These are phyloP conservation scores for Chinchilla lanigera DNA, from an alignment of 2,113 vertebrate genomes.

Conservation along the genomic window DNA sequence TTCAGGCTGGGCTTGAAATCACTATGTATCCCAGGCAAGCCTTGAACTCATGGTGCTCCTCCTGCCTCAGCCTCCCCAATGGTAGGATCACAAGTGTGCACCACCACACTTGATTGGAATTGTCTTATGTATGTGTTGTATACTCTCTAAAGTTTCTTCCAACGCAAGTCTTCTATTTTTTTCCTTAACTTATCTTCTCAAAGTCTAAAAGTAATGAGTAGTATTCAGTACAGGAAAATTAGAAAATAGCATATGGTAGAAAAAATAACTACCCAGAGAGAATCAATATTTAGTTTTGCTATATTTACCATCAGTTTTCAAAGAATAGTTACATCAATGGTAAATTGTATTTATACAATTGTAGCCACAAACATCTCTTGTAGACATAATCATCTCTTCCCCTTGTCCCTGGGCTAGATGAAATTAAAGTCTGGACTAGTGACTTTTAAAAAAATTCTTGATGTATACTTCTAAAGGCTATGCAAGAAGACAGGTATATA, in stretches of 20 bases:
- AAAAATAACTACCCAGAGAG: conserved; percentile 24
- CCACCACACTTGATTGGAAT: not conserved
- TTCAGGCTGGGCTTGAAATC: not conserved
- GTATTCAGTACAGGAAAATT: not conserved
- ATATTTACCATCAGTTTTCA: conserved; percentile 15
- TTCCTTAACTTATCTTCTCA: not conserved
- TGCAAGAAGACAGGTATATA: not conserved
- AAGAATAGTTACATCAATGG: not conserved
- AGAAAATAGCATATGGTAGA: not conserved
- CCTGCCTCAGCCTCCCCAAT: not conserved
- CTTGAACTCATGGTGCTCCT: not conserved
- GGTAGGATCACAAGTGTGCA: not conserved
- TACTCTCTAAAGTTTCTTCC: conserved; percentile 24
- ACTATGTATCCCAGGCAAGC: not conserved
- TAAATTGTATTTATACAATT: conserved; percentile 16
- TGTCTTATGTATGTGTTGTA: conserved; percentile 6
- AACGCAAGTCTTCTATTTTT: not conserved
- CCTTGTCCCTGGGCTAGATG: not conserved
- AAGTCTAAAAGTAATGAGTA: conserved; percentile 17
- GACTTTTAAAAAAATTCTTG: not conserved
- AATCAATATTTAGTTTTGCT: conserved; percentile 11
- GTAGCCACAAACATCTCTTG: not conserved
- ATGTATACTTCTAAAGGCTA: conserved; percentile 19
- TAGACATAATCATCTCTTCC: not conserved
- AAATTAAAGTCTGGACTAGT: conserved; percentile 29